Evolutionary conservation across 2,888 invertebrate genomes (phyloP).

Genomic region (Meganola albula): DNA sequence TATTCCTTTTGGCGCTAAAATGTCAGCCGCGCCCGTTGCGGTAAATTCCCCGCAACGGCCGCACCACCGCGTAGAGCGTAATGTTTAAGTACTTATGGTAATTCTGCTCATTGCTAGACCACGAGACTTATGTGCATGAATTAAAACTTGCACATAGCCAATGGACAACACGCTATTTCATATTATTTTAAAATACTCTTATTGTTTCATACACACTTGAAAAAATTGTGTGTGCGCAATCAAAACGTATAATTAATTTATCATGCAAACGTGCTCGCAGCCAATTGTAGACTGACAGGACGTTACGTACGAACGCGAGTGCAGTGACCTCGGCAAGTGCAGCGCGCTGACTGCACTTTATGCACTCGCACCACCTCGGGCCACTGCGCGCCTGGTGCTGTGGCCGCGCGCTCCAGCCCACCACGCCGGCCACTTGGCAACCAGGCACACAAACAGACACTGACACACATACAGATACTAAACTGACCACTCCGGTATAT

Average conservation of each 20-base stretch:
- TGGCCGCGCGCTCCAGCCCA: constrained; percentile 55
- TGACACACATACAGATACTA: constrained; percentile 37
- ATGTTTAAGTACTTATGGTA: constrained; percentile 11
- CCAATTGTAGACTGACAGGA: too few species aligned
- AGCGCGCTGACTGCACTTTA: constrained; percentile 38
- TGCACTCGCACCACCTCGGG: constrained; percentile 32
- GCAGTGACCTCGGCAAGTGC: constrained; percentile 15
- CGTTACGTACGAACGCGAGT: too few species aligned
- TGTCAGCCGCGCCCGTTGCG: constrained; percentile 31
- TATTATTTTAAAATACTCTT: too few species aligned
- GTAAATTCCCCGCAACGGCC: constrained; percentile 25
- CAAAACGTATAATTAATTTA: too few species aligned
- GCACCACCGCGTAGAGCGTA: constrained; percentile 7
- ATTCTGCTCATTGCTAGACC: constrained; percentile 18
- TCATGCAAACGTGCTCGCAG: too few species aligned
- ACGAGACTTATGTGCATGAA: too few species aligned
- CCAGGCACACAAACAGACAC: constrained; percentile 46
- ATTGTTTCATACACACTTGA: too few species aligned
- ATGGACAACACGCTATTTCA: too few species aligned
- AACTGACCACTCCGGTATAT: constrained; percentile 23
- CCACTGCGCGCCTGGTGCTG: constrained; percentile 59
- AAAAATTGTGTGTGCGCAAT: too few species aligned
- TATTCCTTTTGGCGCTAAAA: constrained; percentile 16
- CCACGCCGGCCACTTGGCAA: constrained; percentile 70
- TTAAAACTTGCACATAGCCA: too few species aligned